phyloP scores from a whole-genome alignment of 2,888 invertebrate genomes.

The Drosophila percnosoma region DNA sequence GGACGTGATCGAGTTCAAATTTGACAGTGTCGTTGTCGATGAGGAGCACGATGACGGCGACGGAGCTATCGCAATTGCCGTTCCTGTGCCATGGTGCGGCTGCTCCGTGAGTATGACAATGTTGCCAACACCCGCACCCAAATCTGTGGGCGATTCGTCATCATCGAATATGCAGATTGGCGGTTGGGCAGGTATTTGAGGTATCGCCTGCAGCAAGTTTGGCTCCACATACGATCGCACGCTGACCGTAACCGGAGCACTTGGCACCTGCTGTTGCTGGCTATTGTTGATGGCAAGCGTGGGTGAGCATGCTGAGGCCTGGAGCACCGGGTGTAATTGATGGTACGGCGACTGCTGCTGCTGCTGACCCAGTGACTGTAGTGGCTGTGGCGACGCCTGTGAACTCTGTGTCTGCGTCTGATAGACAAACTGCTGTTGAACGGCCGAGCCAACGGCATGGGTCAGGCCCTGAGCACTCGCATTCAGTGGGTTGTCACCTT shows the following conservation, averaged over 20 bases:
- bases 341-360: slow-evolving; percentile 67
- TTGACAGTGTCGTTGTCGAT: slow-evolving; percentile 81
- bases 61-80: slow-evolving; percentile 66
- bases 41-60: slow-evolving; percentile 76
- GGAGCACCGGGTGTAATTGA: slow-evolving; percentile 71
- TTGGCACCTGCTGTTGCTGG: slow-evolving; percentile 29
- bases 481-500: slow-evolving; percentile 79
- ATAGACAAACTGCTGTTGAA: slow-evolving; percentile 61
- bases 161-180: slow-evolving; percentile 84
- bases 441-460: slow-evolving; percentile 63
- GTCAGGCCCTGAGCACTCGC: slow-evolving; percentile 62
- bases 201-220: slow-evolving; percentile 83
- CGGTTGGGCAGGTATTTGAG: slow-evolving; percentile 84
- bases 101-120: slow-evolving; percentile 76
- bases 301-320: slow-evolving; percentile 54
- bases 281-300: slow-evolving; percentile 50
- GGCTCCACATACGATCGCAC: slow-evolving; percentile 81
- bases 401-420: slow-evolving; percentile 49
- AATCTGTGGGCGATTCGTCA: slow-evolving; percentile 83
- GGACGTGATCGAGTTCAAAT: slow-evolving; percentile 84
- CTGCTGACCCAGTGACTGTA: slow-evolving; percentile 43
- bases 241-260: slow-evolving; percentile 61
- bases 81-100: slow-evolving; percentile 40
- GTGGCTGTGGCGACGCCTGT: slow-evolving; percentile 56
- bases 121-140: slow-evolving; percentile 63